phyloP scores from a whole-genome alignment of 2,888 invertebrate species.

The Aspidapion aeneum region DNA sequence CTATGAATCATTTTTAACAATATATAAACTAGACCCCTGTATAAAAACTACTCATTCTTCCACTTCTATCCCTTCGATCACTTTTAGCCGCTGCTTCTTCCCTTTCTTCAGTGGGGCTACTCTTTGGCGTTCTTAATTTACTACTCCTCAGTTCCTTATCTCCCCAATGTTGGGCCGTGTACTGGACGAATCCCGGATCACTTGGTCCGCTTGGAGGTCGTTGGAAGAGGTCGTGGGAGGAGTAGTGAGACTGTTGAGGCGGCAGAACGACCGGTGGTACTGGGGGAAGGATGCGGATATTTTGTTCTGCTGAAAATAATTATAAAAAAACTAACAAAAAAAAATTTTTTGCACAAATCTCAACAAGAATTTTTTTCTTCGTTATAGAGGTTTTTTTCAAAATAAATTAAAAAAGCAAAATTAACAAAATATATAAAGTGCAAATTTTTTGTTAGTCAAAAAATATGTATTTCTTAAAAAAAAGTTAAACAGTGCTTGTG shows the following conservation, averaged over 20 bases:
- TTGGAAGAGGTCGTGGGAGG: constrained; percentile 44
- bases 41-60: background rate
- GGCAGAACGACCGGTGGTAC: constrained; percentile 43
- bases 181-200: constrained; percentile 71
- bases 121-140: constrained; percentile 52
- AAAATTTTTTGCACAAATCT: too few species aligned
- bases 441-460: too few species aligned
- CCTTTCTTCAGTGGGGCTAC: constrained; percentile 37
- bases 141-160: constrained; percentile 26
- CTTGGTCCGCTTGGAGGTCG: constrained; percentile 63
- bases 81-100: background rate
- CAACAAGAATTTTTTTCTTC: too few species aligned
- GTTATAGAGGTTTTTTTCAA: too few species aligned
- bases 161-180: constrained; percentile 67
- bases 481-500: too few species aligned
- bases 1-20: too few species aligned
- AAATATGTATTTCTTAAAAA: too few species aligned
- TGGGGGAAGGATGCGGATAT: background rate
- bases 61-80: background rate
- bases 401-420: too few species aligned
- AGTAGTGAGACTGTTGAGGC: constrained; percentile 39
- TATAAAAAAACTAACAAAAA: too few species aligned
- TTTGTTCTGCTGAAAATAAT: background rate
- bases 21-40: background rate
- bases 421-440: too few species aligned